Percentiles rank a stretch among this genome's conserved stretches.
Evolutionary conservation across 1,140 invertebrate species (phyloP).

Genomic region (Diuraphis noxia): DNA sequence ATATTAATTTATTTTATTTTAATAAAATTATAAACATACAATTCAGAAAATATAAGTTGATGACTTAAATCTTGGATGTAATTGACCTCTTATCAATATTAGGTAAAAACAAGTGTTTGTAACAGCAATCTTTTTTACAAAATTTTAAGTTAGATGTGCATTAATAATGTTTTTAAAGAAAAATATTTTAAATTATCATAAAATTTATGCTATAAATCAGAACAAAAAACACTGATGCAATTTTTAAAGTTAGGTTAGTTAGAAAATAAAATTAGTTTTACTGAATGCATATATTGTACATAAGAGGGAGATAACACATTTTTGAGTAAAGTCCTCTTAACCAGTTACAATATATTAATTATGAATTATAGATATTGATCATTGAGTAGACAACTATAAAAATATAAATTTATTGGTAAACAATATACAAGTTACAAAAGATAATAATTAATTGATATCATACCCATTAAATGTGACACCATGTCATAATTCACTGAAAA

Average conservation of each 20-base stretch:
- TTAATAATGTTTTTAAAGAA: not conserved
- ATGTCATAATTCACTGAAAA: constrained; percentile 85
- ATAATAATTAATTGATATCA: constrained; percentile 59
- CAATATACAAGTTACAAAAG: not conserved
- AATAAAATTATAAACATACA: not conserved
- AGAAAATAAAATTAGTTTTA: not conserved
- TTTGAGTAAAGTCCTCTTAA: not conserved
- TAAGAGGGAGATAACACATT: not conserved
- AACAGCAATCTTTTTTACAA: not conserved
- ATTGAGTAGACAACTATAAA: not conserved
- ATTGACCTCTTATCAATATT: not conserved
- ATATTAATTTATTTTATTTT: not conserved
- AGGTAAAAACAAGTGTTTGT: not conserved
- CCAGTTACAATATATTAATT: not conserved
- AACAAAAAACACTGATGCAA: not conserved
- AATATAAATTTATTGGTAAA: not conserved
- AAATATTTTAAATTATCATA: not conserved
- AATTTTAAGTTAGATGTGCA: not conserved
- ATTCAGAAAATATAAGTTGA: not conserved
- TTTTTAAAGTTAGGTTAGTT: not conserved
- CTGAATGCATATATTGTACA: not conserved
- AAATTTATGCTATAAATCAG: not conserved
- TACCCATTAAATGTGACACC: constrained; percentile 89
- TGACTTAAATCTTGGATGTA: not conserved
- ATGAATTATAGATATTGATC: not conserved